Evolutionary conservation across 23 tunicate species (phyloP).

Genomic region (Ciona savignyi): DNA sequence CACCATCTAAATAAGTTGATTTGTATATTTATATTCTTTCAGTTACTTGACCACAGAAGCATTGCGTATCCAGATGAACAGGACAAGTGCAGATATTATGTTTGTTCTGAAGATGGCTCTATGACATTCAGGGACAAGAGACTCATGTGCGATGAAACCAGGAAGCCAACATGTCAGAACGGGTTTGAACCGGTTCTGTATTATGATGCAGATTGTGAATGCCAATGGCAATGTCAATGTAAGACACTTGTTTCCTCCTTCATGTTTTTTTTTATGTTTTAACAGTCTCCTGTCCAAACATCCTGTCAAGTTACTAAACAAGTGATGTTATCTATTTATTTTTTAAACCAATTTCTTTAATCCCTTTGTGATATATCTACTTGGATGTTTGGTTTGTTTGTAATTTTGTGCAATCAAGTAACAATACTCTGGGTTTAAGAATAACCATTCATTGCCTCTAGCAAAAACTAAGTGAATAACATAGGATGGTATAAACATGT

Average conservation of each 20-base stretch:
- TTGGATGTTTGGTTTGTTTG: too few species aligned
- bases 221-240: slow-evolving; percentile 85
- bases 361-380: too few species aligned
- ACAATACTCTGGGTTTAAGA: too few species aligned
- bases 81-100: slow-evolving; percentile 23
- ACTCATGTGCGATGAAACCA: slow-evolving; percentile 25
- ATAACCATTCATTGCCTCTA: too few species aligned
- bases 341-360: too few species aligned
- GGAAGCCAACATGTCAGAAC: slow-evolving; percentile 37
- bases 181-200: slow-evolving; percentile 44
- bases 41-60: slow-evolving; percentile 13
- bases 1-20: neutral
- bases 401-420: too few species aligned
- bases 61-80: slow-evolving; percentile 30
- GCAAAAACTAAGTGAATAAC: too few species aligned
- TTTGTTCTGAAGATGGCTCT: slow-evolving; percentile 17
- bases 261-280: too few species aligned
- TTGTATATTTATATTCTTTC: neutral
- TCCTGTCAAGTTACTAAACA: too few species aligned
- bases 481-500: too few species aligned
- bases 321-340: too few species aligned
- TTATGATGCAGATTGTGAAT: slow-evolving; percentile 36
- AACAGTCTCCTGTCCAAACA: neutral
- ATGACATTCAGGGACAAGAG: slow-evolving; percentile 26
- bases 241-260: too few species aligned